Conservation (phyloP, 2,888 invertebrate species). For the Drosophila acutilabella region DNA sequence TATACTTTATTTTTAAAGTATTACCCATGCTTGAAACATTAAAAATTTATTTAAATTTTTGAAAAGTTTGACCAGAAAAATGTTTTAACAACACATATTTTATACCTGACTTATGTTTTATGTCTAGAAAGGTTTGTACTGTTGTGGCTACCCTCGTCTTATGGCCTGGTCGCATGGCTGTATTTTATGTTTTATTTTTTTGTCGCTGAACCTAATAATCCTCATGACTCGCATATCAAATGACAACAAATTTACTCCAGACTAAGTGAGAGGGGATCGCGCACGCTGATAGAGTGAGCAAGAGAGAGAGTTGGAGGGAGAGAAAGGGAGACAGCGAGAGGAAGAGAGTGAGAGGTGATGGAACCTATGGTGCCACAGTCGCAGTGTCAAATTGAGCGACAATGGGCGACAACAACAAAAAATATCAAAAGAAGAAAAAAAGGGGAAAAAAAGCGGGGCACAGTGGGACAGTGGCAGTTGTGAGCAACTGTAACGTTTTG, state of each 20-base stretch:
- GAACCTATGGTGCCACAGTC: slow-evolving; percentile 37
- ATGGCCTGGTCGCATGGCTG: slow-evolving; percentile 53
- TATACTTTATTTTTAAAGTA: no score
- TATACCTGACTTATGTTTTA: no score
- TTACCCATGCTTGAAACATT: no score
- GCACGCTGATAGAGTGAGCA: slow-evolving; percentile 14
- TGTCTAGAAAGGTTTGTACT: neutral
- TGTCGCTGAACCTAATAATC: slow-evolving; percentile 77
- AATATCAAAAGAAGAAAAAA: neutral
- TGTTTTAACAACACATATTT: no score
- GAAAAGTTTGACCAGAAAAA: no score
- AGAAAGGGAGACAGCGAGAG: neutral
- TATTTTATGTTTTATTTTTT: slow-evolving; percentile 39
- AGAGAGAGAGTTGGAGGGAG: neutral
- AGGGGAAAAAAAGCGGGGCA: slow-evolving; percentile 53
- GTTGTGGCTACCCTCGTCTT: slow-evolving; percentile 50
- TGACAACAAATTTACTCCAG: slow-evolving; percentile 80
- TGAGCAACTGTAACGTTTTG: slow-evolving; percentile 80
- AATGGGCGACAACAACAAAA: slow-evolving; percentile 70
- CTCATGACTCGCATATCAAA: slow-evolving; percentile 82
- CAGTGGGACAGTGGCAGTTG: slow-evolving; percentile 80
- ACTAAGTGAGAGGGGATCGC: slow-evolving; percentile 51
- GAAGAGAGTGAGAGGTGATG: slow-evolving; percentile 11
- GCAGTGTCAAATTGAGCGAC: slow-evolving; percentile 82
- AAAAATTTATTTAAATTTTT: no score